Evolutionary conservation across 1,140 invertebrate genomes (phyloP).

Genomic region (Papilio machaon): DNA sequence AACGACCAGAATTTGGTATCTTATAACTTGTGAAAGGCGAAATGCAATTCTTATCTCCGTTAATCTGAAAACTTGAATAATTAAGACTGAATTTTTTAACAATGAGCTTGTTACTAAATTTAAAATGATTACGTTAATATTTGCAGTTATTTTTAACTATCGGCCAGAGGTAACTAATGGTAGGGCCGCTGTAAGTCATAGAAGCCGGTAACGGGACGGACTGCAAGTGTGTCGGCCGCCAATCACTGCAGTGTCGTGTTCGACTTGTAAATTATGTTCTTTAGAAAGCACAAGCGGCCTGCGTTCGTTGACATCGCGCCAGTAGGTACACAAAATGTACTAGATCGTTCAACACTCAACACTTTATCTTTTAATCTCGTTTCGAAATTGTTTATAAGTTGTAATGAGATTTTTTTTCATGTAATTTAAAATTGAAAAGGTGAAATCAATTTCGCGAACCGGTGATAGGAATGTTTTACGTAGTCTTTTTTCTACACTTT

Average conservation of each 20-base stretch:
- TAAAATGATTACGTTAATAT: neutral
- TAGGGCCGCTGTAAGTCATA: conserved; percentile 54
- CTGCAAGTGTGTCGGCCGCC: conserved; percentile 65
- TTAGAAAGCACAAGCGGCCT: conserved; percentile 58
- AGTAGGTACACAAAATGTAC: conserved; percentile 30
- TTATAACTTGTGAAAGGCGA: no score
- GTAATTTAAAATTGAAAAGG: conserved; percentile 31
- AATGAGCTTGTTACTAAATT: no score
- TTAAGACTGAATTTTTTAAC: no score
- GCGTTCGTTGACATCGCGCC: conserved; percentile 52
- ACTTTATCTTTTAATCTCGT: conserved; percentile 43
- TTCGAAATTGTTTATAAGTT: conserved; percentile 26
- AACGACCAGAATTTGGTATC: no score
- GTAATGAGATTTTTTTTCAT: conserved; percentile 33
- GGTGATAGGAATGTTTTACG: conserved; percentile 21
- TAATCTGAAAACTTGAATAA: no score
- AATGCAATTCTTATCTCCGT: no score
- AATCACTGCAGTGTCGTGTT: conserved; percentile 56
- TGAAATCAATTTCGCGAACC: conserved; percentile 32
- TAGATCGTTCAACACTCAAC: conserved; percentile 46
- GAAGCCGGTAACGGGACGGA: conserved; percentile 58
- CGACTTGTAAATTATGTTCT: conserved; percentile 55
- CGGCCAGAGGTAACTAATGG: conserved; percentile 47
- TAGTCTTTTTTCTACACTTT: conserved; percentile 2
- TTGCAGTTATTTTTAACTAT: neutral